phyloP scores from a whole-genome alignment of 2,888 invertebrate genomes.

The Microplitis deprimator region DNA sequence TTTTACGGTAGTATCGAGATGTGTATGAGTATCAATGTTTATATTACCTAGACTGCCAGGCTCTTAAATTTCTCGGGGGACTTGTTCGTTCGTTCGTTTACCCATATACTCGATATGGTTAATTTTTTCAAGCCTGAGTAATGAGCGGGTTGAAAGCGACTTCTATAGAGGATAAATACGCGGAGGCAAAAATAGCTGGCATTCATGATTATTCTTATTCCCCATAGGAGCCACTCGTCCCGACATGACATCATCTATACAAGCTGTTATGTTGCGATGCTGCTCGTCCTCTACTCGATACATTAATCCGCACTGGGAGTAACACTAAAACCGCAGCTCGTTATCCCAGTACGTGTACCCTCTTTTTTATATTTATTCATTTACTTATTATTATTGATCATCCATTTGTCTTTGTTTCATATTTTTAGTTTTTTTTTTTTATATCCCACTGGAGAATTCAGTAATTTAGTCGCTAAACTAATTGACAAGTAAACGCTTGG shows the following conservation, averaged over 20 bases:
- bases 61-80: no score
- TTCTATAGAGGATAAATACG: constrained; percentile 7
- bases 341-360: constrained; percentile 7
- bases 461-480: not conserved
- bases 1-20: no score
- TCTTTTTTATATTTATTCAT: constrained; percentile 59
- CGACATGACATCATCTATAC: constrained; percentile 10
- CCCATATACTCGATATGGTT: constrained; percentile 26
- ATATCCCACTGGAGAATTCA: not conserved
- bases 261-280: not conserved
- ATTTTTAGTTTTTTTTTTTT: not conserved
- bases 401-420: constrained; percentile 4
- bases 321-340: constrained; percentile 45
- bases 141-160: constrained; percentile 33
- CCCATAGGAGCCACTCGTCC: constrained; percentile 31
- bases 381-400: not conserved
- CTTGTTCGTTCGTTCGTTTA: not conserved
- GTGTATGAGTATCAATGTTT: no score
- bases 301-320: constrained; percentile 34
- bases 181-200: constrained; percentile 36
- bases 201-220: constrained; percentile 34
- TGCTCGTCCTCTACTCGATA: constrained; percentile 16
- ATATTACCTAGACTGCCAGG: no score
- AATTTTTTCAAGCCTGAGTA: constrained; percentile 35
- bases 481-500: not conserved